phyloP scores from a whole-genome alignment of 2,888 invertebrate genomes.

The Caenorhabditis doughertyi region DNA sequence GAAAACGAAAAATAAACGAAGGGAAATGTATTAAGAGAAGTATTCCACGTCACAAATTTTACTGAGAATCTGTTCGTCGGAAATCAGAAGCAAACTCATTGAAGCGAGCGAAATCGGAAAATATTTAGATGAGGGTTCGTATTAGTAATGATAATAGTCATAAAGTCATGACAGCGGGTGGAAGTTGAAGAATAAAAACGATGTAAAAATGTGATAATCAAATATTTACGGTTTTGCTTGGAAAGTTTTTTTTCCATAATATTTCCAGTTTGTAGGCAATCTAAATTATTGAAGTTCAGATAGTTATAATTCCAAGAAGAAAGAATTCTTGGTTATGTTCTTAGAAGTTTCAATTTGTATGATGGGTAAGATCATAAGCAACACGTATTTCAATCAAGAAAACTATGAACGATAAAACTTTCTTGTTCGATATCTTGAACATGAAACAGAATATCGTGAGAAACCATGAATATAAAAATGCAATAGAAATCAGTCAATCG shows the following conservation, averaged over 20 bases:
- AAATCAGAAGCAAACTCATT: slow-evolving; percentile 5
- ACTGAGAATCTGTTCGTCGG: slow-evolving; percentile 31
- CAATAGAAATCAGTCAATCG: slow-evolving; percentile 27
- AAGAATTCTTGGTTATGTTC: too few species aligned
- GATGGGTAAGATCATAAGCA: too few species aligned
- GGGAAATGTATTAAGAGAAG: background rate
- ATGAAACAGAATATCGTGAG: background rate
- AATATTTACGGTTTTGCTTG: too few species aligned
- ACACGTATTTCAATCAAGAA: too few species aligned
- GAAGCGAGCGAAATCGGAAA: slow-evolving; percentile 12
- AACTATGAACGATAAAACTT: background rate
- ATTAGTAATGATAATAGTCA: background rate
- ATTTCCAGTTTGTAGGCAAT: too few species aligned
- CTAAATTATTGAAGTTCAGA: too few species aligned
- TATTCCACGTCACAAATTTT: slow-evolving; percentile 49
- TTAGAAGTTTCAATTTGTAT: too few species aligned
- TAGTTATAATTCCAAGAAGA: too few species aligned
- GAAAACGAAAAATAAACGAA: too few species aligned
- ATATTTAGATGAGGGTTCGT: slow-evolving; percentile 1
- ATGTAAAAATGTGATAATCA: too few species aligned
- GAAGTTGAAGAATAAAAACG: background rate
- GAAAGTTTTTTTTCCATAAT: too few species aligned
- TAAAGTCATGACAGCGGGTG: background rate
- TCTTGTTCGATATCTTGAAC: background rate
- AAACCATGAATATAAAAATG: background rate